Base-by-base conservation (phyloP, 2,797 vertebrate species). In the Sylvia borin region DNA sequence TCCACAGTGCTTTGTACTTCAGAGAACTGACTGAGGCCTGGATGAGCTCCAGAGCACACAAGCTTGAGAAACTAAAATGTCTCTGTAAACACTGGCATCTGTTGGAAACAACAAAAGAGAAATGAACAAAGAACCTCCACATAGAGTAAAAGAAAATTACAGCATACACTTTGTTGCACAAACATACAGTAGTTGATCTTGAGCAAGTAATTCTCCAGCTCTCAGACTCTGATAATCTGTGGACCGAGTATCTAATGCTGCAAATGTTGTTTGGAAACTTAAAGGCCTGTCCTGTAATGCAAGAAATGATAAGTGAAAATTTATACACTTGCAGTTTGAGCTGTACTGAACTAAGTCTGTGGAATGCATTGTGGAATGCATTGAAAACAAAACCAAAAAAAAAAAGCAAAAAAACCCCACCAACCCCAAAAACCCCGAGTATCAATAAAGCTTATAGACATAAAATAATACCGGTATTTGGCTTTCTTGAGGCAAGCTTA, bases 341-440 rank as follows among this genome's bases (percentile, higher is more conserved):
- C 98, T 98, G 82, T 98, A 98, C 97, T 98, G 98, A 98, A 97
- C 98, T 98, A 98, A 97, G 98, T 99, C 98, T 99, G 98, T 99
- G 99, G 99, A 99, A 99, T 99, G 99, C 99, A 98, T 99, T 99
- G 99, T 99, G 98, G 99, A 98, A 98, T 99, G 98, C 99, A 98
- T 36, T 36, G 99, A 98, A 98, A 97, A 51, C 40, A 40, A 43
- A 72, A 62, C 10, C 13, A 1, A 26, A 58, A 9, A 62, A 36
- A 58, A 36, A 71, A 40, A 48, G 6, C 3, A 29, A 65, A 65
- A 74, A 36, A 43, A 25, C 2, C 16, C 21, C 13, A 42, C 97
- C 97, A 98, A 98, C 64, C 71, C 58, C 47, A n/a, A 70, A 98
- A 98, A 98, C 84, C 85, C 95, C 96, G 95, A 97, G 97, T 98